These are phyloP conservation scores for Heteropelma amictum DNA, from an alignment of 2,888 invertebrate genomes.

Conservation along the genomic window DNA sequence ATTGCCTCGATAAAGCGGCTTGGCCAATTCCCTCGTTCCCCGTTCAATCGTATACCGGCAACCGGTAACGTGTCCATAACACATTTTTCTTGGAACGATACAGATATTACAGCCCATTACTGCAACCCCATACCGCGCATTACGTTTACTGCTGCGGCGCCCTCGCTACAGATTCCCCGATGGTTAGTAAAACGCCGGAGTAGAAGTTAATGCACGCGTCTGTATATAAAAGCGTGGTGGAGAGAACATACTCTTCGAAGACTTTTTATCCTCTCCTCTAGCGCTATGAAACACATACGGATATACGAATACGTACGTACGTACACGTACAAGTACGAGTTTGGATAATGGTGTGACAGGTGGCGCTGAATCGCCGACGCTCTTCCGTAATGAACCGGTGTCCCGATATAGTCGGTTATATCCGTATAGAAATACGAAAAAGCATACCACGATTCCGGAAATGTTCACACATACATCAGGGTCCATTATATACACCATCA, in stretches of 20 bases:
- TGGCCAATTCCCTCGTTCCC: constrained; percentile 33
- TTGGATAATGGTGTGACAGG: constrained; percentile 47
- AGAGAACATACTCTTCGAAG: too few species aligned
- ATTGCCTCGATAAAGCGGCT: constrained; percentile 19
- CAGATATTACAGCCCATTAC: constrained; percentile 41
- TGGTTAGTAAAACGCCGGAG: constrained; percentile 25
- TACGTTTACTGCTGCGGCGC: constrained; percentile 23
- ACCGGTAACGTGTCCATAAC: constrained; percentile 15
- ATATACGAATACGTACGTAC: not conserved
- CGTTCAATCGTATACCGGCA: constrained; percentile 20
- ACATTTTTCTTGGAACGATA: constrained; percentile 43
- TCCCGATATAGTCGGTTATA: not conserved
- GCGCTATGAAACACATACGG: too few species aligned
- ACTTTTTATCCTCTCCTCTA: too few species aligned
- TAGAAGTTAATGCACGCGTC: constrained; percentile 41
- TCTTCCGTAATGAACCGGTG: constrained; percentile 1
- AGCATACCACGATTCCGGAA: not conserved
- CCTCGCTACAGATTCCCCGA: constrained; percentile 24
- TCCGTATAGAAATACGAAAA: not conserved
- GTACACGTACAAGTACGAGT: constrained; percentile 14
- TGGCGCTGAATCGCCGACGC: constrained; percentile 8
- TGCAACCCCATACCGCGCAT: not conserved
- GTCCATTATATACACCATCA: constrained; percentile 1
- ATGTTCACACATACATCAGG: constrained; percentile 12
- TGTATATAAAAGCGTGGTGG: not conserved